Conservation (phyloP, 1,140 invertebrate genomes). For the Myzus persicae region DNA sequence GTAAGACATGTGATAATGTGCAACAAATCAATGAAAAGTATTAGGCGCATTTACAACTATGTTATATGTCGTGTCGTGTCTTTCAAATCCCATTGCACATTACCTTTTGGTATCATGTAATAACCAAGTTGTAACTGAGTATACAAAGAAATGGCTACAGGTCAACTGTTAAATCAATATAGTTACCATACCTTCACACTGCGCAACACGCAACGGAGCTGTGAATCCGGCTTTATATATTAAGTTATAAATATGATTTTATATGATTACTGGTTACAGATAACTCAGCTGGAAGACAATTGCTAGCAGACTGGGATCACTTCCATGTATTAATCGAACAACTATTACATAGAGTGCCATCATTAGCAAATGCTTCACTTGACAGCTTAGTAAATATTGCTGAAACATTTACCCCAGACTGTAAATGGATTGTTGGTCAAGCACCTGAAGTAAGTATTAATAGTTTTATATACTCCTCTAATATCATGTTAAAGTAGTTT, state of each 20-base stretch:
- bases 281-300: constrained; percentile 68
- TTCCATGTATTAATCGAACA: constrained; percentile 89
- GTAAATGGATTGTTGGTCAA: constrained; percentile 92
- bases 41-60: too few species aligned
- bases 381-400: constrained; percentile 85
- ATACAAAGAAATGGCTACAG: too few species aligned
- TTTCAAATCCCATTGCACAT: too few species aligned
- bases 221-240: too few species aligned
- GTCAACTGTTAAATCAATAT: too few species aligned
- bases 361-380: constrained; percentile 74
- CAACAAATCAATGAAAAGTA: too few species aligned
- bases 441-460: constrained; percentile 78
- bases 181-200: too few species aligned
- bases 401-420: constrained; percentile 94
- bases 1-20: too few species aligned
- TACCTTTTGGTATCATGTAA: too few species aligned
- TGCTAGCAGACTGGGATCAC: constrained; percentile 93
- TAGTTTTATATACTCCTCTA: not conserved
- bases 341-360: constrained; percentile 83
- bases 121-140: too few species aligned
- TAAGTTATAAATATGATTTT: not conserved
- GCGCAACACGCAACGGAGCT: too few species aligned
- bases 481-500: not conserved
- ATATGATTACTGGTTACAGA: constrained; percentile 37
- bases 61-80: too few species aligned